Evolutionary conservation across 2,113 vertebrate genomes (phyloP).

Genomic region (Rhodinocichla rosea): DNA sequence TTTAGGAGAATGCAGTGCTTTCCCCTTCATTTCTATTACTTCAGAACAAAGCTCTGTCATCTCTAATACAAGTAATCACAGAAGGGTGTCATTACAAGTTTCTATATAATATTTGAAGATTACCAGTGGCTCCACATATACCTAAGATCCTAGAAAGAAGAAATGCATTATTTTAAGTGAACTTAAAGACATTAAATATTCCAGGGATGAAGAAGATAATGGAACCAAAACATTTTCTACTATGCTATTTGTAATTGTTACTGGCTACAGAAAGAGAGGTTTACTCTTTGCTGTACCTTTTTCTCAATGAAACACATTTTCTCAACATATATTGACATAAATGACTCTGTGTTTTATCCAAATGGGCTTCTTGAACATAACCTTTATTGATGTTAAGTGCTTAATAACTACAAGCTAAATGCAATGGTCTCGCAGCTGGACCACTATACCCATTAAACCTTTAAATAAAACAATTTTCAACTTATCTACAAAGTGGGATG

Average conservation of each 20-base stretch:
- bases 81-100: not conserved
- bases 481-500: not conserved
- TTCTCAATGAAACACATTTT: slow-evolving; percentile 1
- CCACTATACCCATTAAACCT: slow-evolving; percentile 60
- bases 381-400: slow-evolving; percentile 16
- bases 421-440: slow-evolving; percentile 26
- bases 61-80: not conserved
- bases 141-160: not conserved
- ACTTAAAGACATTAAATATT: not conserved
- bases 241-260: not conserved
- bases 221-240: not conserved
- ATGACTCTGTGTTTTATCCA: not conserved
- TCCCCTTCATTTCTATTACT: not conserved
- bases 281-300: not conserved
- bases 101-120: not conserved
- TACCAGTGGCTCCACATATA: not conserved
- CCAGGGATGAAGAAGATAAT: not conserved
- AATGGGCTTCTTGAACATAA: slow-evolving; percentile 52
- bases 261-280: slow-evolving; percentile 12
- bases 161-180: not conserved
- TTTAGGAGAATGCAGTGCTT: not conserved
- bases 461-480: slow-evolving; percentile 52
- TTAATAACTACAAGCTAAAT: slow-evolving; percentile 42
- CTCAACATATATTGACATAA: slow-evolving; percentile 18
- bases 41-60: not conserved